Base-by-base conservation (phyloP, 2,797 vertebrate species). In the Sebastes reedi region DNA sequence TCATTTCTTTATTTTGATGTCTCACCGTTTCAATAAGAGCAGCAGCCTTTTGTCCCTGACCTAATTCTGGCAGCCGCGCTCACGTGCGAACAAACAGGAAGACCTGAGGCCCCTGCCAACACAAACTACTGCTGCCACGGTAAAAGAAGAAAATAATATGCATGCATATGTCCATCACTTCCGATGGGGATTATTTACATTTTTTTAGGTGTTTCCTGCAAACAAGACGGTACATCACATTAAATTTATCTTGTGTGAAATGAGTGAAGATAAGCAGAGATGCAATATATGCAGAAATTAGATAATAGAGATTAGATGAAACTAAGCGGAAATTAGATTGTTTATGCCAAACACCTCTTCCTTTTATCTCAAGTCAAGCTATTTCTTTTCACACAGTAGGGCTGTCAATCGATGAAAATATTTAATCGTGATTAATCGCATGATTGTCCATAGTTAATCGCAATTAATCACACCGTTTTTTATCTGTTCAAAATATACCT, bases 41-140 rank as follows among this genome's bases (percentile, higher is more conserved):
- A 46, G 67, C 86, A 75, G 87, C 73, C 94, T 92, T 95, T 96
- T 96, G 95, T 96, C 93, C 94, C 90, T 95, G 95, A 95, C 96
- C 96, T 95, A 91, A 95, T 95, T 96, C 92, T 92, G 78, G 66
- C 78, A 76, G 89, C 86, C 77, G 84, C 85, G 75, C 89, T 94
- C 95, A 96, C 92, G 88, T 95, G 94, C 73, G 25, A 77, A 58
- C 68, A 85, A 85, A 84, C 77, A 78, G 73, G 77, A 77, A 73
- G 82, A 87, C 77, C 77, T 52, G 62, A 71, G 50, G 58, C 70
- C 67, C 75, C 69, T 20, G 24, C 46, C 77, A 71, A 81, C 73
- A 34, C 68, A 62, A 77, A 76, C 42, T 16, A 29, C 68, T 71
- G 72, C 72, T 64, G 76, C 72, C 67, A 42, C 27, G 6, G 6